Conservation (phyloP, 2,113 vertebrate genomes). For the Perognathus longimembris region DNA sequence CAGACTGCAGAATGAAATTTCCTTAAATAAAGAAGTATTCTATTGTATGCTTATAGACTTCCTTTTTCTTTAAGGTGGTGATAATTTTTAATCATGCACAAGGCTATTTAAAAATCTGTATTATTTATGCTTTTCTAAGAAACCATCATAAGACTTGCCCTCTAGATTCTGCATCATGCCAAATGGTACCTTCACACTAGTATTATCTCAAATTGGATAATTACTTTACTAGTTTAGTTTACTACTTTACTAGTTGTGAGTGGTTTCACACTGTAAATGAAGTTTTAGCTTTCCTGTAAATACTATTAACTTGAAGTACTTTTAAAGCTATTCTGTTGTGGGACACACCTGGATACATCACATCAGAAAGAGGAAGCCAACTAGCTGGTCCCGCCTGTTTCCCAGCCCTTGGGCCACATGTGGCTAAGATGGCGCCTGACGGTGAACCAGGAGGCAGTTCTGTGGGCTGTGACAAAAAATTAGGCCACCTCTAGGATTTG, state of each 20-base stretch:
- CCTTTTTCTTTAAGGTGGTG: neutral
- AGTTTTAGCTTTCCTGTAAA: constrained; percentile 75
- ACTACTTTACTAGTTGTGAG: constrained; percentile 78
- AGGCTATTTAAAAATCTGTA: constrained; percentile 57
- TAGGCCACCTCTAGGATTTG: too few relatives aligned
- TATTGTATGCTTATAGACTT: neutral
- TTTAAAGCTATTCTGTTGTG: constrained; percentile 63
- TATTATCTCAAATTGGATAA: constrained; percentile 82
- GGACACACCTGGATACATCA: too few relatives aligned
- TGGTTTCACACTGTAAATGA: constrained; percentile 74
- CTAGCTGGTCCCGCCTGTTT: too few relatives aligned
- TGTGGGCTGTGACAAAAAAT: too few relatives aligned
- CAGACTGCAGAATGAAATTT: neutral
- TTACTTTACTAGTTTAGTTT: constrained; percentile 79
- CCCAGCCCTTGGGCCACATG: too few relatives aligned
- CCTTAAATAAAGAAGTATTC: neutral
- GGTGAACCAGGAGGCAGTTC: too few relatives aligned
- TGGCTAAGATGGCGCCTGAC: too few relatives aligned
- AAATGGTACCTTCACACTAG: constrained; percentile 83
- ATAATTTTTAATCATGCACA: neutral
- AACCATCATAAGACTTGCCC: constrained; percentile 50
- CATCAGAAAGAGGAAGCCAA: too few relatives aligned
- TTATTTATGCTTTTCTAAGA: constrained; percentile 61
- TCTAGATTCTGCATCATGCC: constrained; percentile 74
- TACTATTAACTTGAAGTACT: constrained; percentile 68